Evolutionary conservation across 2,797 vertebrate genomes (phyloP).

Genomic region (Pantherophis vulpinus): DNA sequence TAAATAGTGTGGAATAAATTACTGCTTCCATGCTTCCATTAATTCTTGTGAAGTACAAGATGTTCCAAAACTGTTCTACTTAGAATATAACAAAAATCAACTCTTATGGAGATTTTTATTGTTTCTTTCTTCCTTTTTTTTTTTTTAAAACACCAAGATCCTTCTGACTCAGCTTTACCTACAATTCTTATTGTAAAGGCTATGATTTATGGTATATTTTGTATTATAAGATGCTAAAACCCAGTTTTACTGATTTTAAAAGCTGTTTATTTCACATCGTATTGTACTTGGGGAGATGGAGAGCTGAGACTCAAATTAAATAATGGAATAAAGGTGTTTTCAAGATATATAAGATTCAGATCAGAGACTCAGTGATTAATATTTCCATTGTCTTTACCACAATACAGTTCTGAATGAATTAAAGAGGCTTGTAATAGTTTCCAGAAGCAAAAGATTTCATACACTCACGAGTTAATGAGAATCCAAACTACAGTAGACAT

Average conservation of each 20-base stretch:
- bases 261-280: neutral
- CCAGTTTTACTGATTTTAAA: neutral
- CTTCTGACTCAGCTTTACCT: neutral
- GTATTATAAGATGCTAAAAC: neutral
- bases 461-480: neutral
- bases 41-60: neutral
- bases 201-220: neutral
- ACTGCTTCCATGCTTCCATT: neutral
- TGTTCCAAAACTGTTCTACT: neutral
- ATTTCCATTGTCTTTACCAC: neutral
- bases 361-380: neutral
- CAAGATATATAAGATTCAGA: neutral
- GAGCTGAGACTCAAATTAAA: neutral
- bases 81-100: neutral
- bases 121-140: neutral
- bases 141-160: neutral
- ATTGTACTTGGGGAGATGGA: neutral
- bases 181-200: neutral
- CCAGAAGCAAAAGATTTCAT: neutral
- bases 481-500: neutral
- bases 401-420: neutral
- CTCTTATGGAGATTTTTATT: neutral
- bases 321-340: neutral
- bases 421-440: neutral
- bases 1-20: neutral